Evolutionary conservation across 1,140 invertebrate genomes (phyloP).

Genomic region (Drosophila fuyamai): DNA sequence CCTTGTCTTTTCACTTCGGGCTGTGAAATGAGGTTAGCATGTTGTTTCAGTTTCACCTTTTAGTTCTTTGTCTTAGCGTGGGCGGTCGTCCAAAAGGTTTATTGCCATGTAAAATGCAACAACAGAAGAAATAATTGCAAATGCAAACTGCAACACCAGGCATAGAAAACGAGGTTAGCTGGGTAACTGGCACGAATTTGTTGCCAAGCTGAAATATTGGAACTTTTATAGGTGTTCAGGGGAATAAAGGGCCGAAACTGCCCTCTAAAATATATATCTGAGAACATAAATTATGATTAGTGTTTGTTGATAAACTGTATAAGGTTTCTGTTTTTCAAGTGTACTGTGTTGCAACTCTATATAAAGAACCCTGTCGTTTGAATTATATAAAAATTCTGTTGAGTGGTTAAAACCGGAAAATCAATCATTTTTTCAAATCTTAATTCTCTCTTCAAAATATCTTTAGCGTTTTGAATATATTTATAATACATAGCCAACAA

Average conservation of each 20-base stretch:
- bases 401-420: too few species aligned
- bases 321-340: not conserved
- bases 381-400: too few species aligned
- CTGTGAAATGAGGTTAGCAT: slow-evolving; percentile 69
- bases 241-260: not conserved
- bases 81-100: slow-evolving; percentile 37
- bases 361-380: too few species aligned
- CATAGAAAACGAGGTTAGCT: slow-evolving; percentile 27
- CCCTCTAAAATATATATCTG: not conserved
- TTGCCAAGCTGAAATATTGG: slow-evolving; percentile 2
- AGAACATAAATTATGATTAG: not conserved
- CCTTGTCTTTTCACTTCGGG: slow-evolving; percentile 22
- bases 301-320: not conserved
- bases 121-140: slow-evolving; percentile 46
- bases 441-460: not conserved
- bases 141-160: slow-evolving; percentile 28
- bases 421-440: not conserved
- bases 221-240: slow-evolving; percentile 2
- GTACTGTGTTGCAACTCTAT: too few species aligned
- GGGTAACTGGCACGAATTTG: slow-evolving; percentile 26
- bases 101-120: slow-evolving; percentile 48
- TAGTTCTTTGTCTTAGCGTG: slow-evolving; percentile 31
- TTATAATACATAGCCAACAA: slow-evolving; percentile 8
- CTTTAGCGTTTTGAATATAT: not conserved
- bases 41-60: slow-evolving; percentile 54